A percentile compares a stretch with the other conserved stretches of the same genome.
Conservation (phyloP, 1,140 invertebrate species). For the Meloidogyne floridensis region DNA sequence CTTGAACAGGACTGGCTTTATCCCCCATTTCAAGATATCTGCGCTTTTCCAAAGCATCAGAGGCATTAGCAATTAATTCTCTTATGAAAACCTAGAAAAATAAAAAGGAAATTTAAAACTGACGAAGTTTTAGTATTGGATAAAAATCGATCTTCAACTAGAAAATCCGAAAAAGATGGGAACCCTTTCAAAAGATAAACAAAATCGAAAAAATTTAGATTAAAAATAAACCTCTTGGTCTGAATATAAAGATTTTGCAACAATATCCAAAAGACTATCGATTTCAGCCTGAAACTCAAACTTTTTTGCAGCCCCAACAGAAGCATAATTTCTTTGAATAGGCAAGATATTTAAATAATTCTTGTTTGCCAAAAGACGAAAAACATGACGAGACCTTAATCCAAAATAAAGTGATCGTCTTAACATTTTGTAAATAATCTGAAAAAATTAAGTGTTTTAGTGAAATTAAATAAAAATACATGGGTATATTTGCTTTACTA, state of each 20-base stretch:
- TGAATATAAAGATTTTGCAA: conserved; percentile 92
- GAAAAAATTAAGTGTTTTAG: neutral
- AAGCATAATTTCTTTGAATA: neutral
- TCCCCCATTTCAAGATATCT: conserved; percentile 72
- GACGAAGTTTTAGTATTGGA: neutral
- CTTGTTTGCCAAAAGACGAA: neutral
- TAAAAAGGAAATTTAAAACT: too few species aligned
- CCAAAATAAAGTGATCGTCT: neutral
- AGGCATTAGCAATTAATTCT: conserved; percentile 93
- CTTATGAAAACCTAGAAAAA: conserved; percentile 81
- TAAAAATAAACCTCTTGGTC: conserved; percentile 81
- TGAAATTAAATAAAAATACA: neutral
- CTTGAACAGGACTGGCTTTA: conserved; percentile 54
- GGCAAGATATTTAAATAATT: neutral
- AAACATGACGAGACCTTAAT: neutral
- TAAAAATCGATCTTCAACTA: neutral
- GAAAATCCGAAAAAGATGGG: neutral
- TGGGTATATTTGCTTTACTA: neutral
- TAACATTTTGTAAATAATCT: neutral
- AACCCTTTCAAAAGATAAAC: too few species aligned
- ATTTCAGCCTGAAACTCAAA: conserved; percentile 92
- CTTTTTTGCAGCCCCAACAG: conserved; percentile 58
- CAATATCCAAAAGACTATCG: conserved; percentile 89
- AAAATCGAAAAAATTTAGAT: too few species aligned
- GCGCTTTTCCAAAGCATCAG: conserved; percentile 92